phyloP scores from a whole-genome alignment of 2,113 vertebrate genomes.

The Anseranas semipalmata region DNA sequence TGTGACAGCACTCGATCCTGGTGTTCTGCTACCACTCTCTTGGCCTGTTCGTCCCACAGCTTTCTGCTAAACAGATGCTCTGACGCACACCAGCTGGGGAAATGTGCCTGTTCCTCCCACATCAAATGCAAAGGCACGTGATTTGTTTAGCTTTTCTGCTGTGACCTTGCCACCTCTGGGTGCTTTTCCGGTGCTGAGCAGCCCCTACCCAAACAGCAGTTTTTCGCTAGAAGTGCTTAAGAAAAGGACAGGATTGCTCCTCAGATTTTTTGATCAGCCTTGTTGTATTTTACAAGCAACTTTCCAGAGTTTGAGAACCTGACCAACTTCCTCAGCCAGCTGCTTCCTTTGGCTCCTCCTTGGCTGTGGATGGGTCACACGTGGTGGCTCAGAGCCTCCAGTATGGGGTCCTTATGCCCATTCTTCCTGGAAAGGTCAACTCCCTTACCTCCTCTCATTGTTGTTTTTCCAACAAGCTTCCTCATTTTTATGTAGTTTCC shows the following conservation, averaged over 20 bases:
- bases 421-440: neutral
- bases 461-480: neutral
- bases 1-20: neutral
- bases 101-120: neutral
- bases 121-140: neutral
- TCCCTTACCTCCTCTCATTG: neutral
- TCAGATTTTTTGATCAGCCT: neutral
- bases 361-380: neutral
- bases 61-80: neutral
- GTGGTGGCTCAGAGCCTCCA: neutral
- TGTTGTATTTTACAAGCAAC: neutral
- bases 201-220: neutral
- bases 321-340: neutral
- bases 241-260: neutral
- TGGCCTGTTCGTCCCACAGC: neutral
- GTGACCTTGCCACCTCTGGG: neutral
- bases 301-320: neutral
- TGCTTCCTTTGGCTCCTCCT: neutral
- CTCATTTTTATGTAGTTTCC: neutral
- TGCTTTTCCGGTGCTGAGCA: neutral
- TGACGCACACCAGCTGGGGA: neutral
- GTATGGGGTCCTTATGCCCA: neutral
- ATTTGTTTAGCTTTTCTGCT: neutral
- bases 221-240: neutral
- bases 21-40: neutral